Evolutionary conservation across 2,888 invertebrate genomes (phyloP), one percentile per base, ranked within the genome.

Genomic region (Entomobrya multifasciata): DNA sequence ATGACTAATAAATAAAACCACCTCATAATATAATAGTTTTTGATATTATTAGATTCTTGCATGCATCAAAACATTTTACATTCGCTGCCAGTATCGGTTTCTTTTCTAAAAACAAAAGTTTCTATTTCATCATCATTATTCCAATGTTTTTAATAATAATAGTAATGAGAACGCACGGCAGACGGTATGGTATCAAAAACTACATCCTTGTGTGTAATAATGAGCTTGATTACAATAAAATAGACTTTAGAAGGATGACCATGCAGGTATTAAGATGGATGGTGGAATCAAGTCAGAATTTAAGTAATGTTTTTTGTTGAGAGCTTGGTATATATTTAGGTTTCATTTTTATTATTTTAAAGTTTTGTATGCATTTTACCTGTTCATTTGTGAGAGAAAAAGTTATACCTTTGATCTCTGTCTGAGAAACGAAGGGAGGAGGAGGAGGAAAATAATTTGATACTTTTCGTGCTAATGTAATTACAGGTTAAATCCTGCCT

Each of bases 401-500:
- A 15, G 52, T 52, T 17, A 8, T 52, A n/a, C n/a, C 22, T 13
- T 65, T 27, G n/a, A n/a, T n/a, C n/a, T n/a, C n/a, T 36, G 27
- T n/a, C 41, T 47, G 55, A 62, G 62, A 72, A 78, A 72, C 44
- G 49, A 74, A 65, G 82, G 86, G 88, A 82, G 82, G 86, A 79
- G 86, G 88, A 82, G 82, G 86, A 85, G 82, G 52, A 60, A 80
- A 15, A 78, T 81, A 78, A 88, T 85, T 88, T 88, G 72, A 86
- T 88, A 86, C 65, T 79, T 81, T 83, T 86, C 86, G 82, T 83
- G 86, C 88, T 88, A 86, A 86, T 86, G 83, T 88, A 88, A 88
- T 88, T 88, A 88, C 83, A 83, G 88, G 88, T 83, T 88, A 88
- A 79, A 86, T 86, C 86, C 78, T 79, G 72, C 76, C 57, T 47